phyloP scores from a whole-genome alignment of 2,797 vertebrate species.

The Neopelma chrysocephalum region DNA sequence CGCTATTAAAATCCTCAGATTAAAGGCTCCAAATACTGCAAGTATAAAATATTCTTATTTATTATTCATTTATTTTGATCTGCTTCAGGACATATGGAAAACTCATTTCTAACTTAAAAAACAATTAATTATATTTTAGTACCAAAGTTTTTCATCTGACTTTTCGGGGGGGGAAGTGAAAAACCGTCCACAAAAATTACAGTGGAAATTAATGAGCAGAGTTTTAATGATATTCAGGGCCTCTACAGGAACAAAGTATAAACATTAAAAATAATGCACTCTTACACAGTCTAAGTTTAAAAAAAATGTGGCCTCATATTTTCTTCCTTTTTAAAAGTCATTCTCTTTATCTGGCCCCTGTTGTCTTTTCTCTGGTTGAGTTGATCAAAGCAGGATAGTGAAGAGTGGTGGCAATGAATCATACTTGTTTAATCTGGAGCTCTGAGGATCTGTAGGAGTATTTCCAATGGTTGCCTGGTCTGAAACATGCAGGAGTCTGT shows the following conservation, averaged over 20 bases:
- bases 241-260: background rate
- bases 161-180: background rate
- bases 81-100: background rate
- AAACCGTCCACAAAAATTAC: background rate
- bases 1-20: slow-evolving; percentile 7
- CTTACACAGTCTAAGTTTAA: background rate
- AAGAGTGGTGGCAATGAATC: background rate
- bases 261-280: background rate
- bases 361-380: background rate
- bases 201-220: background rate
- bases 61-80: slow-evolving; percentile 39
- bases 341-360: background rate
- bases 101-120: background rate
- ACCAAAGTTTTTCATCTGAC: background rate
- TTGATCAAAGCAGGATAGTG: background rate
- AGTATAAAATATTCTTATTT: slow-evolving; percentile 18
- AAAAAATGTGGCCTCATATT: background rate
- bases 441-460: background rate
- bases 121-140: background rate
- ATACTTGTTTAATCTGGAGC: background rate
- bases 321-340: background rate
- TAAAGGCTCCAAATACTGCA: slow-evolving; percentile 12
- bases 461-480: background rate
- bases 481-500: background rate
- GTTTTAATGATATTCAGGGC: background rate